A percentile compares a stretch with the other conserved stretches of the same genome.
phyloP scores from a whole-genome alignment of 92 coral and sea anemone species.

The Siderastrea radians region DNA sequence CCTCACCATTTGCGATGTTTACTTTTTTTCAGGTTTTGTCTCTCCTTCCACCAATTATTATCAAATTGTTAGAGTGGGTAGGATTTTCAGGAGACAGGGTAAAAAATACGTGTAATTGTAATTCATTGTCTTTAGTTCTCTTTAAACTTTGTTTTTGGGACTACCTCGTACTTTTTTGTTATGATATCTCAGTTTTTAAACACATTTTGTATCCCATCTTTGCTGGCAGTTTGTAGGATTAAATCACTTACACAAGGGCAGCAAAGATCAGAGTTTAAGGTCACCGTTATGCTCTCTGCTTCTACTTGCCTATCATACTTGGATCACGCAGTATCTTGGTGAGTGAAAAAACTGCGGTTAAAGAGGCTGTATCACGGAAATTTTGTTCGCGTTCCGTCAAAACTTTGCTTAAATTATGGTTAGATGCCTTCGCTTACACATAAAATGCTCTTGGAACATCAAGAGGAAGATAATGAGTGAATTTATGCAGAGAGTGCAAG shows the following conservation, averaged over 20 bases:
- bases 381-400: no score
- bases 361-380: no score
- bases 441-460: no score
- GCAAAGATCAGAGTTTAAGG: slow-evolving; percentile 81
- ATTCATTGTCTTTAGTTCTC: no score
- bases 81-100: slow-evolving; percentile 99
- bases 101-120: not conserved
- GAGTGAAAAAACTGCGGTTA: slow-evolving; percentile 22
- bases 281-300: slow-evolving; percentile 97
- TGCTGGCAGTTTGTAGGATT: slow-evolving; percentile 69
- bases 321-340: slow-evolving; percentile 92
- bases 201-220: not conserved
- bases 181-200: no score
- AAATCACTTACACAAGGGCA: slow-evolving; percentile 87
- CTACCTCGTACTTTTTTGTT: no score
- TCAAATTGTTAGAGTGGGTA: slow-evolving; percentile 88
- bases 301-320: slow-evolving; percentile 85
- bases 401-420: no score
- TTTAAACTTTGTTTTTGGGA: not conserved
- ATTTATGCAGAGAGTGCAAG: no score
- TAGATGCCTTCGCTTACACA: no score
- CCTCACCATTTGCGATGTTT: not conserved
- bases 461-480: no score
- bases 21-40: slow-evolving; percentile 43
- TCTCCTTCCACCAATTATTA: slow-evolving; percentile 80